Base-by-base conservation (phyloP, 2,888 invertebrate species). In the Leuctra nigra region DNA sequence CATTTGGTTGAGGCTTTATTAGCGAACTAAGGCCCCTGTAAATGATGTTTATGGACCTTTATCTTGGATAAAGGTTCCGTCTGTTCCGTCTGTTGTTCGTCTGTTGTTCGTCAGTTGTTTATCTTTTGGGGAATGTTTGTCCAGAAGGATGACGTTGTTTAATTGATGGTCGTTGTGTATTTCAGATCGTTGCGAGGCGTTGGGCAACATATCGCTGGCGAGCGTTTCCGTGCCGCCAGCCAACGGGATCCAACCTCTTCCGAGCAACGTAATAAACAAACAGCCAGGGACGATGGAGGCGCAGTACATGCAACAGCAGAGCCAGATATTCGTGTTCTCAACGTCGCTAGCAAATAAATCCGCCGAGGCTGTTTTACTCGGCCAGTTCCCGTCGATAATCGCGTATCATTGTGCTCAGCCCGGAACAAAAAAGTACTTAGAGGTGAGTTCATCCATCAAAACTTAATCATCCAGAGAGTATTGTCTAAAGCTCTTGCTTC, bases 241-340 rank as follows among this genome's bases (percentile, higher is more conserved):
- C 56, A 61, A 61, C 61, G 78, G 79, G 62, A 82, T 85, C 38
- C 87, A 87, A 70, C 85, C 87, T 13, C 72, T 87, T 66, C 84
- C 84, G 29, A 86, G 86, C 62, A 87, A 87, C 70, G 86, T 87
- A 59, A 83, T 87, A 66, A 83, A 81, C 69, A 89, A 88, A 70
- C 87, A 87, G 64, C 75, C 77, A 64, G 82, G 84, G 63, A 84
- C 86, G 62, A 86, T 89, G 80, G 90, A 91, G 77, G 87, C 89
- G 63, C 84, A 85, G 69, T 88, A 87, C 67, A 87, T 88, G 88
- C 92, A 94, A 76, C 95, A 97, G 74, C 95, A 96, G 75, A 95
- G 92, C 75, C 95, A 96, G 74, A 93, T 97, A 71, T 97, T 95
- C 81, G 96, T 97, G 65, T 97, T 97, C 77, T 92, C 94, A 20